A percentile compares a stretch with the other conserved stretches of the same genome.
Conservation (phyloP, 2,113 vertebrate genomes). For the Butorides virescens region DNA sequence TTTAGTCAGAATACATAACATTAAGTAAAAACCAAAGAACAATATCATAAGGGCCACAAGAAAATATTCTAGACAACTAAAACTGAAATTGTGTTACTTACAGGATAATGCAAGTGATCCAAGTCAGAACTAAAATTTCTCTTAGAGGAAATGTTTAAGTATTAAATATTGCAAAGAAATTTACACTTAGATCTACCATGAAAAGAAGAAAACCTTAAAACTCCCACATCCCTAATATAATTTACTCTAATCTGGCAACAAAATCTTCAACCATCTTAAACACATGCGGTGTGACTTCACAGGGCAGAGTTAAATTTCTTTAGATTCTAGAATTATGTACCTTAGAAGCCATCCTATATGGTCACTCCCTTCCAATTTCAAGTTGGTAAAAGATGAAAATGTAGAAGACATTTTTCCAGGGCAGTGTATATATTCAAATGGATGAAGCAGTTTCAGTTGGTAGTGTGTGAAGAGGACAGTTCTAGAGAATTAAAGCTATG, state of each 20-base stretch:
- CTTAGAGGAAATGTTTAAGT: not conserved
- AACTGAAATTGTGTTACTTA: not conserved
- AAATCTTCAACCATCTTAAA: not conserved
- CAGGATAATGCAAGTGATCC: not conserved
- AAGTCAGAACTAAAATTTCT: not conserved
- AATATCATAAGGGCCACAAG: not conserved
- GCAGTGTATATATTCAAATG: not conserved
- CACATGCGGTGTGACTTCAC: not conserved
- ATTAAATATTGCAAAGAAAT: not conserved
- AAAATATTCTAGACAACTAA: not conserved
- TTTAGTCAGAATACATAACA: not conserved
- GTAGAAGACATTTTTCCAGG: not conserved
- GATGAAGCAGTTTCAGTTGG: not conserved
- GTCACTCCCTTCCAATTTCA: not conserved
- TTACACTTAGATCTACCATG: not conserved
- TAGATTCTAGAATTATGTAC: not conserved
- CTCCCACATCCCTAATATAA: not conserved
- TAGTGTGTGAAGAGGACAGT: not conserved
- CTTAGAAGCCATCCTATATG: not conserved
- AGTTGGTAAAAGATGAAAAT: not conserved
- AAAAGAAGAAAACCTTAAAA: not conserved
- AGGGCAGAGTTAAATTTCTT: not conserved
- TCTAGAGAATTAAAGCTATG: conserved; percentile 32
- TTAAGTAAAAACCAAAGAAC: not conserved
- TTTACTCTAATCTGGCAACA: not conserved